Base-by-base conservation (phyloP, 2,113 vertebrate genomes). In the Acanthochromis polyacanthus region DNA sequence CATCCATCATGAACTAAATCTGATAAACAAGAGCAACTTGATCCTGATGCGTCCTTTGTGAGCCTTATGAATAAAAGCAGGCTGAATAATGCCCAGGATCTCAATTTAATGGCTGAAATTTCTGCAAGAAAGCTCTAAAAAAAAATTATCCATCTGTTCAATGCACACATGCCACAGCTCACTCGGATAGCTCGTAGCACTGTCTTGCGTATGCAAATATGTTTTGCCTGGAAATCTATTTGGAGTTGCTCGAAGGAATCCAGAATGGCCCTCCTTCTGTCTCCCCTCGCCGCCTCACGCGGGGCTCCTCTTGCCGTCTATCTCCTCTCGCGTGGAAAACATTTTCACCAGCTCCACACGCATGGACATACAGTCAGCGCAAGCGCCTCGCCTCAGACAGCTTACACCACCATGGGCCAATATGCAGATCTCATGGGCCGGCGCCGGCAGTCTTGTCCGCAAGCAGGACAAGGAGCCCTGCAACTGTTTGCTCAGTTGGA, bases 171-270 rank as follows among this genome's bases (percentile, higher is more conserved):
- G 90, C 89, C 86, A 83, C 77, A n/a, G 90, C 89, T 92, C 91
- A 73, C 88, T 78, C 86, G 14, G 92, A 92, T 93, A 80, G 94
- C 95, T 95, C 71, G 81, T 92, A 93, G 94, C 94, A 85, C 89
- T 83, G 90, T 93, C 93, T 94, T 87, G 91, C 88, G 78, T 95
- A 95, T 95, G 95, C 94, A 95, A 94, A 95, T 95, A 94, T 92
- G 87, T 94, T 95, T 95, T 94, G 93, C 94, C 94, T 93, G 89
- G 92, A 95, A 95, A 95, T 95, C 93, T 95, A 95, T 95, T 95
- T 93, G 91, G 88, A 94, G 92, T 95, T 94, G 94, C 94, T 95
- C 82, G 91, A 93, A 95, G 94, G 94, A 92, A 92, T 92, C 94
- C 95, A 94, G 94, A 93, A 93, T 85, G 93, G 88, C 83, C 89